Evolutionary conservation across 2,888 invertebrate species (phyloP).

Genomic region (Balanococcus diminutus): DNA sequence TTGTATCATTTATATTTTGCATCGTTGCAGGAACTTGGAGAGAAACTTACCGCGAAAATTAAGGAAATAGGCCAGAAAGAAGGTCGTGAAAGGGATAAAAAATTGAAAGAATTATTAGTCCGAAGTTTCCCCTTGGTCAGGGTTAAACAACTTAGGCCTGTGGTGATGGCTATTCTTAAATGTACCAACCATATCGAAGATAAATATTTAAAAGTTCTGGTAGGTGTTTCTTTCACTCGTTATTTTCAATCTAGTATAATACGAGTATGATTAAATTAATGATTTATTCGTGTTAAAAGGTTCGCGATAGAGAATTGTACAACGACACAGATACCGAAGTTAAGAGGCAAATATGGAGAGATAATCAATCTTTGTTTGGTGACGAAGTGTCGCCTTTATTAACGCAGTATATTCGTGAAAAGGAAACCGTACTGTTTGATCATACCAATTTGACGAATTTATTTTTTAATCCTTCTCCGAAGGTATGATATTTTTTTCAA

Average conservation of each 20-base stretch:
- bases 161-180: slow-evolving; percentile 92
- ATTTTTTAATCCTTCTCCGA: slow-evolving; percentile 93
- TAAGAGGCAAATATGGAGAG: slow-evolving; percentile 97
- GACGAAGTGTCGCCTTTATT: slow-evolving; percentile 96
- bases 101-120: slow-evolving; percentile 84
- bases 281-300: slow-evolving; percentile 57
- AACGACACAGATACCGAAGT: slow-evolving; percentile 95
- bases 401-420: slow-evolving; percentile 91
- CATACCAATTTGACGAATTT: slow-evolving; percentile 81
- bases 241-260: no score
- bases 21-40: slow-evolving; percentile 68
- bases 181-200: slow-evolving; percentile 93
- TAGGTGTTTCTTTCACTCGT: slow-evolving; percentile 60
- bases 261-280: no score
- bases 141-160: slow-evolving; percentile 87
- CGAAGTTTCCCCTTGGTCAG: slow-evolving; percentile 94
- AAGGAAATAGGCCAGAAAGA: slow-evolving; percentile 81
- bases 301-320: slow-evolving; percentile 84
- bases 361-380: slow-evolving; percentile 94
- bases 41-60: slow-evolving; percentile 77
- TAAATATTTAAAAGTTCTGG: slow-evolving; percentile 77
- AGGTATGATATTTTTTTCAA: slow-evolving; percentile 67
- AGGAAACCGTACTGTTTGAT: slow-evolving; percentile 89
- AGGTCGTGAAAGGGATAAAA: slow-evolving; percentile 76
- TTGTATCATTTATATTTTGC: not conserved